Conservation (phyloP, 2,113 vertebrate genomes). For the Chaenogobius annularis region DNA sequence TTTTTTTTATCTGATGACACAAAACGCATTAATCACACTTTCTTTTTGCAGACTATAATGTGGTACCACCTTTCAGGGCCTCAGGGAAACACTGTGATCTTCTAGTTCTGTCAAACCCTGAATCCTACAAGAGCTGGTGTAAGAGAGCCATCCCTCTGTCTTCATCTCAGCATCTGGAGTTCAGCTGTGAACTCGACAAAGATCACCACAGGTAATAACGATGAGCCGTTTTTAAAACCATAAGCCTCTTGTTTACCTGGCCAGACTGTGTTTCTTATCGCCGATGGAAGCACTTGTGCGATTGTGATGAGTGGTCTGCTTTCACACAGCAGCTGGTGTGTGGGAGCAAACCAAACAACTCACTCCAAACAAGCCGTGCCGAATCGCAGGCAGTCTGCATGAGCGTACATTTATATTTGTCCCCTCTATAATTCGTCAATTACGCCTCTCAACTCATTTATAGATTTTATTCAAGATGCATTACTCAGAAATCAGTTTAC, state of each 20-base stretch:
- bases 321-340: constrained; percentile 74
- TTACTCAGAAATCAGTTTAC: neutral
- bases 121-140: constrained; percentile 80
- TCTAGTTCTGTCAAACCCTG: constrained; percentile 74
- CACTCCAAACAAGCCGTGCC: constrained; percentile 41
- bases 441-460: neutral
- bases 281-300: constrained; percentile 33
- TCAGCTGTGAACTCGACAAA: constrained; percentile 58
- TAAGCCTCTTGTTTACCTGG: constrained; percentile 46
- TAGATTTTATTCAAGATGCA: neutral
- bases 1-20: too few species aligned
- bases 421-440: constrained; percentile 9
- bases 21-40: neutral
- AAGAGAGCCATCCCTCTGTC: constrained; percentile 74
- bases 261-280: constrained; percentile 6
- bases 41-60: constrained; percentile 75
- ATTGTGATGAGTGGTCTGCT: constrained; percentile 37
- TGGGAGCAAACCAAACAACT: constrained; percentile 51
- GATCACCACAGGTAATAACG: constrained; percentile 84
- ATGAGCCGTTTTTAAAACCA: neutral
- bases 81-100: constrained; percentile 79
- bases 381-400: constrained; percentile 23
- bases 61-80: constrained; percentile 84
- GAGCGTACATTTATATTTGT: constrained; percentile 38
- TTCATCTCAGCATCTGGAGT: constrained; percentile 48